Evolutionary conservation across 2,113 vertebrate genomes (phyloP), one percentile per base, ranked within the genome.

Genomic region (Bostrychus sinensis): DNA sequence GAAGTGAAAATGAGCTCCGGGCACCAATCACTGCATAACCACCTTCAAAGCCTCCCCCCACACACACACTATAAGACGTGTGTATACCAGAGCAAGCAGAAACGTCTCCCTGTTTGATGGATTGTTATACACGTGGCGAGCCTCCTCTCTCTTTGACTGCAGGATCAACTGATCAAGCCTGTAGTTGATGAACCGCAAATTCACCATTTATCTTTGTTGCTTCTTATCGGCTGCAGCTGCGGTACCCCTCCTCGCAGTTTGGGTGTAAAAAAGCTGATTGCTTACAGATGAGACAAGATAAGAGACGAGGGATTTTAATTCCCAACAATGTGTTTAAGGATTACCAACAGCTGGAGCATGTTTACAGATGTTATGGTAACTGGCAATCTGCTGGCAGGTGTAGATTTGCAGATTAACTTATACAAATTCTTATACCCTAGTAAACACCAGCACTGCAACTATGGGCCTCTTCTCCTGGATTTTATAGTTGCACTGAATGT

Each of bases 1-100:
- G 73, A 79, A 78, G 78, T 65, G 64, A 83, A 80, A 86, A 83
- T 72, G 83, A 85, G 78, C 70, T 75, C 58, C 45, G 77, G 77
- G 60, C 62, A 62, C 72, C 69, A 69, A 81, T 80, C 70, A 69
- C 37, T 34, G 48, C 20, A 38, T 32, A 77, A 67, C 56, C 46
- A 37, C 58, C 58, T 70, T 70, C 70, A 78, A 70, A 83, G 48
- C 50, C 64, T 42, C 58, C 43, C 56, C 58, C 48, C 50, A 54
- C 54, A 54, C 30, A 19, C 25, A 66, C 71, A 58, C 56, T 38
- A 45, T 57, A 41, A 53, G 42, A 66, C 25, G 19, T 56, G 23
- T 11, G 19, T 3, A 20, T 3, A 37, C 26, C 69, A 66, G 42
- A 32, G 22, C 56, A 42, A 41, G 55, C 62, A 58, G 66, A 66